phyloP scores from a whole-genome alignment of 2,888 invertebrate species.

The Macrophya annulata region DNA sequence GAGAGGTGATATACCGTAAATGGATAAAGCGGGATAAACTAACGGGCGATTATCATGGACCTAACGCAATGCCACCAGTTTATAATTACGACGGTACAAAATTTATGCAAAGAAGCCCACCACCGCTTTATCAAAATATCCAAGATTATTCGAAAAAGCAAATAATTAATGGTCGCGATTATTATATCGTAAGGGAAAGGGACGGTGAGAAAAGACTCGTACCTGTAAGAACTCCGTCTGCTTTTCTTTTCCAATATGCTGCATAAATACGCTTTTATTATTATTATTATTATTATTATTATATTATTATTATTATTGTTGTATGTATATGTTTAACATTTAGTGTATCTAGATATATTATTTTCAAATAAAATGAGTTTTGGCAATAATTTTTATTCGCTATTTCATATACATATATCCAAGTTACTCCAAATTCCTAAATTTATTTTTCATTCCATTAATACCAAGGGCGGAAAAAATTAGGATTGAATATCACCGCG shows the following conservation, averaged over 20 bases:
- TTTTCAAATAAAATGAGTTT: conserved; percentile 53
- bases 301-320: not conserved
- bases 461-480: not conserved
- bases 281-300: too few species aligned
- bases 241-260: conserved; percentile 86
- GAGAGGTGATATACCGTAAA: conserved; percentile 81
- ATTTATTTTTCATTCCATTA: not conserved
- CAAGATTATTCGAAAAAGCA: conserved; percentile 80
- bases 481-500: too few species aligned
- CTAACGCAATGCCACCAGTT: conserved; percentile 11
- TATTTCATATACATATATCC: not conserved
- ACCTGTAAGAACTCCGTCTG: conserved; percentile 89
- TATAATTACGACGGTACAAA: conserved; percentile 1
- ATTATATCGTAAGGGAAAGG: conserved; percentile 85
- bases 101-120: conserved; percentile 61
- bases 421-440: not conserved
- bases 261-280: conserved; percentile 65
- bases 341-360: not conserved
- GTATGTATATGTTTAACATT: not conserved
- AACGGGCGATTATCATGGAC: not conserved
- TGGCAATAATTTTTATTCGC: conserved; percentile 9
- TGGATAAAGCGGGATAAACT: conserved; percentile 58
- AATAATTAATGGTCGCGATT: conserved; percentile 89
- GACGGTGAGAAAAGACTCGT: conserved; percentile 86
- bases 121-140: conserved; percentile 75